Percentiles rank a stretch among this genome's conserved stretches.
Conservation (phyloP, 2,113 vertebrate species). For the Phocoena phocoena region DNA sequence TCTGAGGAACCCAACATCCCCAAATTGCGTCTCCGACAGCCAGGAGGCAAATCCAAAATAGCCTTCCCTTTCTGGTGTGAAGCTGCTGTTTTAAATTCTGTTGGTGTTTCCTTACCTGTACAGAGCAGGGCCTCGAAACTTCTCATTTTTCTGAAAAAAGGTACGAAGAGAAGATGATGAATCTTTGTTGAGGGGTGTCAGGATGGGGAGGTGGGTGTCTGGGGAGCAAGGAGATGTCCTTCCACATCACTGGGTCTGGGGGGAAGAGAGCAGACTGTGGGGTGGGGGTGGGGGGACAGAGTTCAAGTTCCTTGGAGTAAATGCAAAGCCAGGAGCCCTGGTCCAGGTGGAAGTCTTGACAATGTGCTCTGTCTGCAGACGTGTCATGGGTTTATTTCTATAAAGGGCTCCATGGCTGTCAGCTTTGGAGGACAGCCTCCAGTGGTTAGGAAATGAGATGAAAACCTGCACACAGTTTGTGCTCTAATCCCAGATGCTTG, state of each 20-base stretch:
- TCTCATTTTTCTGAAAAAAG: neutral
- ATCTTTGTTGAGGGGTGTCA: too few species aligned
- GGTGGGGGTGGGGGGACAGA: fast-evolving
- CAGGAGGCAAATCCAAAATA: fast-evolving
- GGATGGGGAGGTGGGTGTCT: too few species aligned
- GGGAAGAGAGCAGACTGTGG: too few species aligned
- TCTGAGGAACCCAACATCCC: neutral
- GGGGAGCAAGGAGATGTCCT: fast-evolving
- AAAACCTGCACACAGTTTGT: slow-evolving; percentile 24
- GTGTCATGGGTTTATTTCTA: fast-evolving
- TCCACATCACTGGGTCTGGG: neutral
- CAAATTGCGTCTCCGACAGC: fast-evolving
- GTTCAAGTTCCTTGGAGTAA: fast-evolving
- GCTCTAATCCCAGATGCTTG: slow-evolving; percentile 50
- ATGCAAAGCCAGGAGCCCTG: neutral
- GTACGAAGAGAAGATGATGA: neutral
- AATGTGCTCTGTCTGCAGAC: fast-evolving
- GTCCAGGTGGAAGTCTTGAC: fast-evolving
- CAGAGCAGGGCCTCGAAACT: neutral
- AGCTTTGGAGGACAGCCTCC: neutral
- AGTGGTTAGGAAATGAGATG: slow-evolving; percentile 8
- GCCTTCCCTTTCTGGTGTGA: neutral
- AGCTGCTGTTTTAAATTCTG: neutral
- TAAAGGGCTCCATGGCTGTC: neutral
- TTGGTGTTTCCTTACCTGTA: neutral